Conservation (phyloP, 2,888 invertebrate species). For the Megalurothrips usitatus region DNA sequence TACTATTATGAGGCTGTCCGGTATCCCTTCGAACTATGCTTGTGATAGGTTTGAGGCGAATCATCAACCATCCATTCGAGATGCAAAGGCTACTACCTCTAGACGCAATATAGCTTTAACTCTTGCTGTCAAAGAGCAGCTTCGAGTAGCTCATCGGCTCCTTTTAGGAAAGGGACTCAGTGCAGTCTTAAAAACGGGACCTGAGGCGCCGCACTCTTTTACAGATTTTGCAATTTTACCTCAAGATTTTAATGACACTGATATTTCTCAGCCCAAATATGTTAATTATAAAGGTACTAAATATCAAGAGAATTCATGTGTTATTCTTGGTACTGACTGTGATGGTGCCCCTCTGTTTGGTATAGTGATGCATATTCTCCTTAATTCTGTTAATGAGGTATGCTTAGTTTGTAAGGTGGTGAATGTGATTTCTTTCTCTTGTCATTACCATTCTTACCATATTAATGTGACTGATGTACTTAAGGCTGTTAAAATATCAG, state of each 20-base stretch:
- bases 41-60: neutral
- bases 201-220: no score
- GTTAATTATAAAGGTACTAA: neutral
- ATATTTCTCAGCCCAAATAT: neutral
- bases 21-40: neutral
- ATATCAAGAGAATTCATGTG: neutral
- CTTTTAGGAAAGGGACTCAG: neutral
- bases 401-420: neutral
- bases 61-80: neutral
- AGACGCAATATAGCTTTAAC: neutral
- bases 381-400: neutral
- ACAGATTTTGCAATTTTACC: neutral
- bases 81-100: neutral
- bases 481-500: neutral
- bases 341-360: neutral
- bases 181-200: neutral
- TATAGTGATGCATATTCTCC: neutral
- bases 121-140: neutral
- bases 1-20: neutral
- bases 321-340: neutral
- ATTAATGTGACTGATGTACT: neutral
- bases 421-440: neutral
- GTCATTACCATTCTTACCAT: neutral
- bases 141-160: neutral
- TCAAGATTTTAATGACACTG: neutral